These are phyloP conservation scores for Pantherophis alleghaniensis DNA, from an alignment of 2,797 vertebrate genomes.

Conservation along the genomic window DNA sequence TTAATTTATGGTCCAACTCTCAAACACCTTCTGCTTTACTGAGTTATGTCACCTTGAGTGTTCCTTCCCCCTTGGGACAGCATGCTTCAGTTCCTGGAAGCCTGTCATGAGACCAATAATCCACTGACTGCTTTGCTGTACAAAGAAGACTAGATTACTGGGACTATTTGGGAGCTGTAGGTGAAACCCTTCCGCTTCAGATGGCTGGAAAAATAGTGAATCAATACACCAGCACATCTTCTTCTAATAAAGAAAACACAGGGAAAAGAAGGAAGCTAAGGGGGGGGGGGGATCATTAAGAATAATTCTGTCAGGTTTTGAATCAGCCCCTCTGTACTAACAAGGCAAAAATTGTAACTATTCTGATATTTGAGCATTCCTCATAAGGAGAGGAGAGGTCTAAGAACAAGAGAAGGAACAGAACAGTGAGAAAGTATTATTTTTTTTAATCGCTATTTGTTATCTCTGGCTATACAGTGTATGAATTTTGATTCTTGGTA, in stretches of 20 bases:
- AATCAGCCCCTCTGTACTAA: background rate
- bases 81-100: background rate
- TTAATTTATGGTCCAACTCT: background rate
- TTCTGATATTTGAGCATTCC: background rate
- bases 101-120: background rate
- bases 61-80: background rate
- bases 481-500: background rate
- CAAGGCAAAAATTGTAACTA: background rate
- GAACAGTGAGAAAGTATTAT: background rate
- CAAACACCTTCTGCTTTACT: background rate
- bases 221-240: background rate
- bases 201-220: background rate
- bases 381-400: background rate
- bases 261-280: background rate
- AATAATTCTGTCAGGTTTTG: background rate
- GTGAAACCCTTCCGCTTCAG: background rate
- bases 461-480: background rate
- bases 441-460: background rate
- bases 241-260: background rate
- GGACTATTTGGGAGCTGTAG: background rate
- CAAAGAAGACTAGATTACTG: background rate
- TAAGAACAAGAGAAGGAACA: background rate
- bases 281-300: background rate
- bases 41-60: background rate
- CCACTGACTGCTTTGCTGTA: background rate